Evolutionary conservation across 2,113 vertebrate genomes (phyloP).

Genomic region (Lethenteron camtschaticum): DNA sequence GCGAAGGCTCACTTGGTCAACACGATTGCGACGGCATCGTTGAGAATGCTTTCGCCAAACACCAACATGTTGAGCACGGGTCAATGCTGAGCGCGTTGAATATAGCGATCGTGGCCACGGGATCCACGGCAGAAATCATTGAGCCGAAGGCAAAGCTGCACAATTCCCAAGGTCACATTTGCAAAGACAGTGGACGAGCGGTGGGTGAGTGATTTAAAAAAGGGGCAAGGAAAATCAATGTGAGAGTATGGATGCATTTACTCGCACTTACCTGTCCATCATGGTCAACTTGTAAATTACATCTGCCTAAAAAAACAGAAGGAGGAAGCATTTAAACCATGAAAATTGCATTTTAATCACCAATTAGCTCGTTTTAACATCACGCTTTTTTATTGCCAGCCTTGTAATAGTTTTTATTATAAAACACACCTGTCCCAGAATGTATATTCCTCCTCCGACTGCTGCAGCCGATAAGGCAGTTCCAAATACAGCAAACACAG

Average conservation of each 20-base stretch:
- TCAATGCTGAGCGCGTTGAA: conserved; percentile 95
- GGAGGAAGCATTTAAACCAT: conserved; percentile 15
- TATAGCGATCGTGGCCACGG: conserved; percentile 91
- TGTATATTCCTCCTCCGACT: conserved; percentile 92
- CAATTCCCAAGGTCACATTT: conserved; percentile 2
- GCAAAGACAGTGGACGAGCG: background rate
- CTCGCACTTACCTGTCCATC: conserved; percentile 70
- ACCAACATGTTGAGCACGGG: conserved; percentile 94
- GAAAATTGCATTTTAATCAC: conserved; percentile 4
- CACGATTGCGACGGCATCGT: conserved; percentile 88
- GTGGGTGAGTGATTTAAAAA: background rate
- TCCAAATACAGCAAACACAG: conserved; percentile 81
- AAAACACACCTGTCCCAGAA: conserved; percentile 66
- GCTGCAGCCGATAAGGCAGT: conserved; percentile 92
- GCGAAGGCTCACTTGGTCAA: conserved; percentile 61
- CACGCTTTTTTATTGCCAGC: too few species aligned
- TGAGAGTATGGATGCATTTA: background rate
- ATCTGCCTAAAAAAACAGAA: conserved; percentile 45
- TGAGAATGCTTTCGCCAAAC: conserved; percentile 94
- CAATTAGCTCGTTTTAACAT: too few species aligned
- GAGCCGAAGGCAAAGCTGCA: conserved; percentile 85
- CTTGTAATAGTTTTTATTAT: too few species aligned
- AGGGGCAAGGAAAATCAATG: background rate
- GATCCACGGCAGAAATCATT: conserved; percentile 91
- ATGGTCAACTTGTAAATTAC: conserved; percentile 96